These are phyloP conservation scores for Mesodorylaimus sp. DNA, from an alignment of 2,888 invertebrate species.

Conservation along the genomic window DNA sequence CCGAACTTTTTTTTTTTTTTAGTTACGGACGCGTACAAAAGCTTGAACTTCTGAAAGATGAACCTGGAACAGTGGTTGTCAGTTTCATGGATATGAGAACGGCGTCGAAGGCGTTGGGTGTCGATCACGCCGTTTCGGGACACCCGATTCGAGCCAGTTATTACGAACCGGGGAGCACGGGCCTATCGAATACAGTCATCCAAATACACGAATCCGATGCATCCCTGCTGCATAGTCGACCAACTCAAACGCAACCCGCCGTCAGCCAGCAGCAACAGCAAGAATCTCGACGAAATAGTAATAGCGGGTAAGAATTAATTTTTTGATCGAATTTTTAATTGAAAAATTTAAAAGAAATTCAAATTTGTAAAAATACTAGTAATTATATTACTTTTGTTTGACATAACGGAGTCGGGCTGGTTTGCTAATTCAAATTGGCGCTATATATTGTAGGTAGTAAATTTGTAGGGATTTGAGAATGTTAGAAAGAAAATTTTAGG, in stretches of 20 bases:
- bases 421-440: too few species aligned
- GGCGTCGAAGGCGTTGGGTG: slow-evolving; percentile 76
- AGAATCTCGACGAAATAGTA: too few species aligned
- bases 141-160: not conserved
- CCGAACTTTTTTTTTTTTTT: slow-evolving; percentile 13
- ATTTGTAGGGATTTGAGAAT: too few species aligned
- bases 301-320: too few species aligned
- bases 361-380: too few species aligned
- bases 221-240: not conserved
- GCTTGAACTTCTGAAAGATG: slow-evolving; percentile 26
- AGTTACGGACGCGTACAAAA: slow-evolving; percentile 34
- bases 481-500: too few species aligned
- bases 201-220: not conserved
- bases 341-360: too few species aligned
- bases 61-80: slow-evolving; percentile 24
- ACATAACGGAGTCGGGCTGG: too few species aligned
- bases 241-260: not conserved
- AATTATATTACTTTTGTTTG: too few species aligned
- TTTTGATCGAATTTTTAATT: too few species aligned
- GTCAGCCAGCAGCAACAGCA: not conserved
- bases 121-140: slow-evolving; percentile 68
- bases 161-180: not conserved
- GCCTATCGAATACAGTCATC: not conserved
- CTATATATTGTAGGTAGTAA: too few species aligned
- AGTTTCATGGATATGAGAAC: slow-evolving; percentile 85